These are phyloP conservation scores for Anguilla anguilla DNA, from an alignment of 2,797 vertebrate species.

Conservation along the genomic window DNA sequence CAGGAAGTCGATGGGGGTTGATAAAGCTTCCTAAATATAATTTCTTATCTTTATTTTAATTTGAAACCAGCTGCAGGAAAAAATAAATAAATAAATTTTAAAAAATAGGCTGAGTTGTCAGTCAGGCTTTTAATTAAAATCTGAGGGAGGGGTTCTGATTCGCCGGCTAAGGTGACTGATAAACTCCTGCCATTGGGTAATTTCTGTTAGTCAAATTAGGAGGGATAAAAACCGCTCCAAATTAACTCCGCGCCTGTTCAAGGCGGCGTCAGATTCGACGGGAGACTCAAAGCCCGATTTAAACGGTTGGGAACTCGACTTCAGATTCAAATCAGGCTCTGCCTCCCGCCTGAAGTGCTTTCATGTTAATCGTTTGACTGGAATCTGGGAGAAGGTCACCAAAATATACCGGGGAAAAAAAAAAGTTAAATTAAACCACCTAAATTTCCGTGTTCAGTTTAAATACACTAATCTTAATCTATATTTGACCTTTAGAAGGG, in stretches of 20 bases:
- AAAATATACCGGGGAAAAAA: background rate
- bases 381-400: background rate
- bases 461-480: background rate
- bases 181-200: constrained; percentile 37
- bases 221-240: constrained; percentile 23
- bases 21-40: constrained; percentile 70
- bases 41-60: constrained; percentile 65
- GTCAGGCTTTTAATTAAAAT: constrained; percentile 72
- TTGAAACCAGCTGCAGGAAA: constrained; percentile 62
- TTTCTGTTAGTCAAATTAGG: constrained; percentile 31
- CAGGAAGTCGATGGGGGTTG: constrained; percentile 69
- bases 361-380: background rate
- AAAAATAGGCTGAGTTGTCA: constrained; percentile 68
- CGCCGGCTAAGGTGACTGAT: constrained; percentile 11
- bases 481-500: background rate
- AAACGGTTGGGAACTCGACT: background rate
- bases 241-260: constrained; percentile 29
- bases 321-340: constrained; percentile 21
- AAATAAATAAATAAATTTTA: background rate
- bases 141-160: background rate
- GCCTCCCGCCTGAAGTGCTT: background rate
- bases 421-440: background rate
- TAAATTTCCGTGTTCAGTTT: background rate
- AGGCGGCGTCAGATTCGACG: background rate
- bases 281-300: background rate